Conservation (phyloP, 2,888 invertebrate genomes). For the Scaptomyza caliginosa region DNA sequence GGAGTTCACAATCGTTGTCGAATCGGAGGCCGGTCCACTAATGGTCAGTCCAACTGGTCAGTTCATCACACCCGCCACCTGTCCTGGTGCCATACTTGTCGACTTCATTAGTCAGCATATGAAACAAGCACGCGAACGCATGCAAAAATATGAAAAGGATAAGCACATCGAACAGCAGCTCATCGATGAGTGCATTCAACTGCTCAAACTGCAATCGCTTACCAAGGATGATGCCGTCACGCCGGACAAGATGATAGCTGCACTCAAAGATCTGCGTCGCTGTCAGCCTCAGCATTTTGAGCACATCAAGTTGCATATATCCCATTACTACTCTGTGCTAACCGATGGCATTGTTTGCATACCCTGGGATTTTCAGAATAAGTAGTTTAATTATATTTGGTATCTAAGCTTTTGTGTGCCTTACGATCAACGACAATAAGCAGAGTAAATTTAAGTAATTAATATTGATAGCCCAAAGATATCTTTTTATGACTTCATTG, state of each 20-base stretch:
- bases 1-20: conserved; percentile 87
- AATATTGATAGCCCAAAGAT: background rate
- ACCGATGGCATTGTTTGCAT: conserved; percentile 96
- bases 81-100: conserved; percentile 93
- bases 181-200: conserved; percentile 87
- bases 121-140: conserved; percentile 87
- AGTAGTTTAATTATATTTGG: conserved; percentile 27
- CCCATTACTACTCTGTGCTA: conserved; percentile 95
- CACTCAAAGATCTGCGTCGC: conserved; percentile 89
- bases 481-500: background rate
- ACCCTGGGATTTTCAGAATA: conserved; percentile 91
- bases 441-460: conserved; percentile 2
- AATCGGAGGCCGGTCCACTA: conserved; percentile 95
- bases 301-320: conserved; percentile 90
- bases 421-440: conserved; percentile 57
- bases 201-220: conserved; percentile 89
- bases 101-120: conserved; percentile 92
- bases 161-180: conserved; percentile 92
- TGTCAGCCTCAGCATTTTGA: conserved; percentile 84
- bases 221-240: conserved; percentile 96
- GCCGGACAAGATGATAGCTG: conserved; percentile 94
- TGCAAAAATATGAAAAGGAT: conserved; percentile 87
- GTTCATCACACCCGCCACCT: conserved; percentile 95
- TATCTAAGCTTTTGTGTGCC: conserved; percentile 49
- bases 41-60: conserved; percentile 97